A percentile compares a stretch with the other conserved stretches of the same genome.
Conservation (phyloP, 2,113 vertebrate genomes). For the Pterocles burchelli region DNA sequence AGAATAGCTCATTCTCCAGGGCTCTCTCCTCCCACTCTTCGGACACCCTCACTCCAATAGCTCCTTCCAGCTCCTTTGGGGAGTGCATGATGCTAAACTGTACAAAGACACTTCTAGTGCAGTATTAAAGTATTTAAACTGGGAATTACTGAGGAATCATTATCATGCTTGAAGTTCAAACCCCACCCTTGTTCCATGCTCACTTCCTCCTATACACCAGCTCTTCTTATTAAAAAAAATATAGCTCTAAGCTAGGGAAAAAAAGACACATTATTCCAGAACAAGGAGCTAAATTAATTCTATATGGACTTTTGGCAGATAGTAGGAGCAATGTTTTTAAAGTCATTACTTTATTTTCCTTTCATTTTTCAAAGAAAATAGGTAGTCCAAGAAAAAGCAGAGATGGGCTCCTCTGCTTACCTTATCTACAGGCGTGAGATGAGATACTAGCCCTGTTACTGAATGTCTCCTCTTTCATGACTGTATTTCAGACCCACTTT, state of each 20-base stretch:
- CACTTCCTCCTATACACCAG: not conserved
- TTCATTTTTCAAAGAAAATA: not conserved
- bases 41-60: accelerated
- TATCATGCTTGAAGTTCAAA: not conserved
- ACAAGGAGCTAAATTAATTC: not conserved
- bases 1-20: not conserved
- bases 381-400: not conserved
- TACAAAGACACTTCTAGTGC: not conserved
- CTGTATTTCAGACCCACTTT: not conserved
- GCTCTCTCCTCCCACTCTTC: not conserved
- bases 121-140: not conserved
- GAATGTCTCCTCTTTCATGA: not conserved
- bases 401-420: not conserved
- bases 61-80: not conserved
- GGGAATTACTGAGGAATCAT: not conserved
- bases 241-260: not conserved
- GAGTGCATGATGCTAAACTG: not conserved
- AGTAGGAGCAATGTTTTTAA: not conserved
- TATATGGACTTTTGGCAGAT: not conserved
- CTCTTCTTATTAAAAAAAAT: not conserved
- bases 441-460: not conserved
- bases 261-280: not conserved
- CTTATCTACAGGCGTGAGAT: not conserved
- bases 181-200: not conserved
- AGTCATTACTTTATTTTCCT: not conserved